These are phyloP conservation scores for Sweltsa coloradensis DNA, from an alignment of 1,140 invertebrate species.

Conservation along the genomic window DNA sequence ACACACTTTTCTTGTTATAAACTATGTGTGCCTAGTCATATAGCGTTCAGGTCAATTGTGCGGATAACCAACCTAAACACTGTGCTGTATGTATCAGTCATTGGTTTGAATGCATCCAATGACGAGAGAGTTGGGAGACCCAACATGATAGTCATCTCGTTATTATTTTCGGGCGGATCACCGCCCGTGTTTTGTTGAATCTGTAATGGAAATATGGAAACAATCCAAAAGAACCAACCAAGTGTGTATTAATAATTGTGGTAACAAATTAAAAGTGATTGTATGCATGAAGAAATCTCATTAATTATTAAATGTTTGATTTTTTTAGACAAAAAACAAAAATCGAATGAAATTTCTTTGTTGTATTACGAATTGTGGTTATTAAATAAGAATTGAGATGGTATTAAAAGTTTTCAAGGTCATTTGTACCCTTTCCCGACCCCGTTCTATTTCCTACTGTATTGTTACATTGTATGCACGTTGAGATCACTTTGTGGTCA, in stretches of 20 bases:
- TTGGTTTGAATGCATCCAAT: slow-evolving; percentile 3
- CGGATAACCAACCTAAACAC: slow-evolving; percentile 9
- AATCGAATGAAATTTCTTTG: slow-evolving; percentile 11
- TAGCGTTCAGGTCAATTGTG: slow-evolving; percentile 16
- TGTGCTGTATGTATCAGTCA: slow-evolving; percentile 5
- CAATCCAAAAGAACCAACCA: slow-evolving; percentile 8
- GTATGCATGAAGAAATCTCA: slow-evolving; percentile 12
- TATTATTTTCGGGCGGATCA: slow-evolving; percentile 11
- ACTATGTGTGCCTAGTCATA: slow-evolving; percentile 20
- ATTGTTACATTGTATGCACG: no score
- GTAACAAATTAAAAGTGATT: slow-evolving; percentile 5
- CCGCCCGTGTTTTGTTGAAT: slow-evolving; percentile 8
- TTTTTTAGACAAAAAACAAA: slow-evolving; percentile 11
- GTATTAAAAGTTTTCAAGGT: no score
- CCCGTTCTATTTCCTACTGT: no score
- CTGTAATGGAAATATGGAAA: slow-evolving; percentile 7
- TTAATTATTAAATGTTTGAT: slow-evolving; percentile 12
- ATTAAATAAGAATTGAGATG: no score
- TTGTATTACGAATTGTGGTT: slow-evolving; percentile 16
- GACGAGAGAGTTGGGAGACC: background rate
- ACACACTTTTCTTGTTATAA: slow-evolving; percentile 16
- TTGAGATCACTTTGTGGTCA: no score
- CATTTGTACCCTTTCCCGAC: no score
- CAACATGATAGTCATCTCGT: slow-evolving; percentile 7
- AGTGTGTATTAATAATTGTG: slow-evolving; percentile 11